Conservation (phyloP, 2,113 vertebrate species). For the Illadopsis cleaveri region DNA sequence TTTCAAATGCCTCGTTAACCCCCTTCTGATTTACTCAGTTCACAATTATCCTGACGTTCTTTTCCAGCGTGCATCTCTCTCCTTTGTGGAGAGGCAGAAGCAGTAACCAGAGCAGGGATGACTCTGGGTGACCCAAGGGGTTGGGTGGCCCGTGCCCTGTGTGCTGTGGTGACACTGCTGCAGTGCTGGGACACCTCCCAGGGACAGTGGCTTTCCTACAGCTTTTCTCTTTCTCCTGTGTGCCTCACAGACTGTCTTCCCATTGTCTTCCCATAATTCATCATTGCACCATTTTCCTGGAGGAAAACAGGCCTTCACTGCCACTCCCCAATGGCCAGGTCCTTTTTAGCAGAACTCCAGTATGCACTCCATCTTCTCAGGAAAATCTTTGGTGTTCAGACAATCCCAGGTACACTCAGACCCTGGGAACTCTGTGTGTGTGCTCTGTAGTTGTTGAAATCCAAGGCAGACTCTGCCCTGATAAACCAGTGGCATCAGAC, state of each 20-base stretch:
- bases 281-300: neutral
- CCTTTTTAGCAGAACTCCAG: neutral
- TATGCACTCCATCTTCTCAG: neutral
- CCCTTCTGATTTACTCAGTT: neutral
- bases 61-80: neutral
- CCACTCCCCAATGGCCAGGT: neutral
- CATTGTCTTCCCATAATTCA: neutral
- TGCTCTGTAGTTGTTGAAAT: neutral
- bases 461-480: neutral
- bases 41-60: accelerated
- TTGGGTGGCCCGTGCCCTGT: accelerated
- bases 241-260: neutral
- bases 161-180: neutral
- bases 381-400: neutral
- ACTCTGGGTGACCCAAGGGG: neutral
- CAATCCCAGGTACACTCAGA: neutral
- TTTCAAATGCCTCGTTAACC: constrained; percentile 14
- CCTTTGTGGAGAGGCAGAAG: neutral
- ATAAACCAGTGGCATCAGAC: neutral
- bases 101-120: neutral
- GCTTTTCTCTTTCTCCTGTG: neutral
- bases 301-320: neutral
- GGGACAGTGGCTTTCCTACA: neutral
- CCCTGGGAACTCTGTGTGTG: accelerated
- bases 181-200: neutral